Evolutionary conservation across 1,140 invertebrate species (phyloP), one percentile per base, ranked within the genome.

Genomic region (Drosophila nigromelanica): DNA sequence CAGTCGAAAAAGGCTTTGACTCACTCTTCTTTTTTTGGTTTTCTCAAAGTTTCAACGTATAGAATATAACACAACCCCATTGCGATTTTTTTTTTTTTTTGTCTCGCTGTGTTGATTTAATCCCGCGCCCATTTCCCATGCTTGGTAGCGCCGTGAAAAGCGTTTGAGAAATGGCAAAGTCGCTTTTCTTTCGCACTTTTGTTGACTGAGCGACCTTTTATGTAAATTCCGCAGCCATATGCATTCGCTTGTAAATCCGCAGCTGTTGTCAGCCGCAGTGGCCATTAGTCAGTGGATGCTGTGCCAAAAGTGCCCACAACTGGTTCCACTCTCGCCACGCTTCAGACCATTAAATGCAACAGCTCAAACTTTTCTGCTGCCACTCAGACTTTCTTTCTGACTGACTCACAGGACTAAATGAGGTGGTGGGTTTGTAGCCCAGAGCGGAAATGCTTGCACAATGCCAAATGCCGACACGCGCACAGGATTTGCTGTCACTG

Each of bases 401-500:
- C 50, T 71, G 68, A 50, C 21, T 61, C 58, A 11, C 18, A 18
- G 18, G 18, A 18, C 18, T 2, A 40, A 37, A 30, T 66, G 64
- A 61, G 42, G 55, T 30, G 70, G 70, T 60, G 55, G 62, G 4
- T 50, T 2, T 47, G 35, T 15, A 15, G 14, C 43, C 35, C 68
- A 5, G 21, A 40, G 39, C 78, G 83, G 83, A 89, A 89, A 75
- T 82, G 76, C 73, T 82, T 83, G 83, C 79, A 89, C 76, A 89
- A 89, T 82, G 81, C 73, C 78, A 63, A 89, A 89, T 89, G 83
- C 79, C 79, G 83, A 89, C 83, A 89, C 83, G 83, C 83, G 83
- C 67, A 37, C 54, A 69, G 76, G 83, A 89, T 89, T 89, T 89
- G 66, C 79, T 83, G 78, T 79, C 71, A 76, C 67, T 60, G 64